Base-by-base conservation (phyloP, 2,888 invertebrate genomes). In the Synanthedon vespiformis region DNA sequence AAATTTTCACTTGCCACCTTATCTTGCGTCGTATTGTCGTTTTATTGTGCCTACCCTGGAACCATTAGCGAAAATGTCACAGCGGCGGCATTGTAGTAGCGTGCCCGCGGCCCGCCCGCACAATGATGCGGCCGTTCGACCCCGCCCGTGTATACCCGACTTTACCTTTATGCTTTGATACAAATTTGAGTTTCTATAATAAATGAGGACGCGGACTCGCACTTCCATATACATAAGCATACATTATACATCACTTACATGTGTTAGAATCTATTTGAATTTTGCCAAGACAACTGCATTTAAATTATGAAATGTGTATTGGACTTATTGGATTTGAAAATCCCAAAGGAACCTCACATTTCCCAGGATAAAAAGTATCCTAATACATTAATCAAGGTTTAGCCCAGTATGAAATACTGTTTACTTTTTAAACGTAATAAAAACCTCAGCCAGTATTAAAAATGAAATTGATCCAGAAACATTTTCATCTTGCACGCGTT, bases 1-100 rank as follows among this genome's bases (percentile, higher is more conserved):
- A 85, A 85, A 86, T 86, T 83, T 86, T 86, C 86, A 83, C 78
- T 86, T 82, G 78, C 79, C 76, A 80, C 86, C 85, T 83, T 87
- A 87, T 86, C 84, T 84, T 77, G 72, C 74, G 81, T 80, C 74
- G 83, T 83, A 84, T 83, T 85, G 85, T 86, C 85, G 77, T 82
- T 85, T 86, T 85, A 86, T 85, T 86, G 84, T 86, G 80, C 81
- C 82, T 80, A 76, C 83, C 84, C 81, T 80, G 80, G 71, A 82
- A 86, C 86, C 86, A 86, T 87, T 87, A 86, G 86, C 80, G 84
- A 86, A 82, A 87, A 87, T 87, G 85, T 87, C 86, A 86, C 80
- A 77, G 77, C 79, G 78, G 64, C 70, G 80, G 81, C 79, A 85
- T 87, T 87, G 86, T 86, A 74, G 76, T 77, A 80, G 76, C 72